Evolutionary conservation across 2,888 invertebrate species (phyloP).

Genomic region (Sarcophaga caerulescens): DNA sequence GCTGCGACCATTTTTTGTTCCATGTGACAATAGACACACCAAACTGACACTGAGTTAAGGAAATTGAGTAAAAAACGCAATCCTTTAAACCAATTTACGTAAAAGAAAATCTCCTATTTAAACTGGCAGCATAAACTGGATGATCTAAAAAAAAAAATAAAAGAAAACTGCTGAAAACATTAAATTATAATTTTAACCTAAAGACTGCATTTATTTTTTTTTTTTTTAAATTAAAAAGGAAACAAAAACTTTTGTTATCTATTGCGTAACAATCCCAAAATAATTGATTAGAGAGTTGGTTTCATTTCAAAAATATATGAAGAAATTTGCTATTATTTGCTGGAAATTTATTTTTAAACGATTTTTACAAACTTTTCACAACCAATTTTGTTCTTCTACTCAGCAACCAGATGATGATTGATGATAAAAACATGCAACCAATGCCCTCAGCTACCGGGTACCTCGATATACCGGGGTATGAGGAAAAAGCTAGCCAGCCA

Average conservation of each 20-base stretch:
- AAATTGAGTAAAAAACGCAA: constrained; percentile 4
- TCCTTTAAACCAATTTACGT: not conserved
- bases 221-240: too few relatives aligned
- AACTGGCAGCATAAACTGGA: not conserved
- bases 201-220: too few relatives aligned
- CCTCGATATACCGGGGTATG: too few relatives aligned
- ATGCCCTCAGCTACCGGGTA: not conserved
- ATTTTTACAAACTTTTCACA: not conserved
- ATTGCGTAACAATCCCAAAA: too few relatives aligned
- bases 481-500: too few relatives aligned
- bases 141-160: not conserved
- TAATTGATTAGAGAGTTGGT: not conserved
- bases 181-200: too few relatives aligned
- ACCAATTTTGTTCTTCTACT: not conserved
- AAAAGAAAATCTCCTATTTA: not conserved
- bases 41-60: not conserved
- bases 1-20: too few relatives aligned
- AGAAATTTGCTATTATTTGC: too few relatives aligned
- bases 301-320: not conserved
- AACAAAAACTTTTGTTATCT: not conserved
- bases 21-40: too few relatives aligned
- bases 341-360: not conserved
- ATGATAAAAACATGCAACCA: not conserved
- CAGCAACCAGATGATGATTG: not conserved
- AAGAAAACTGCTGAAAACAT: not conserved